Percentiles rank a stretch among this genome's conserved stretches.
Evolutionary conservation across 2,797 vertebrate genomes (phyloP).

Genomic region (Gambelia wislizenii): DNA sequence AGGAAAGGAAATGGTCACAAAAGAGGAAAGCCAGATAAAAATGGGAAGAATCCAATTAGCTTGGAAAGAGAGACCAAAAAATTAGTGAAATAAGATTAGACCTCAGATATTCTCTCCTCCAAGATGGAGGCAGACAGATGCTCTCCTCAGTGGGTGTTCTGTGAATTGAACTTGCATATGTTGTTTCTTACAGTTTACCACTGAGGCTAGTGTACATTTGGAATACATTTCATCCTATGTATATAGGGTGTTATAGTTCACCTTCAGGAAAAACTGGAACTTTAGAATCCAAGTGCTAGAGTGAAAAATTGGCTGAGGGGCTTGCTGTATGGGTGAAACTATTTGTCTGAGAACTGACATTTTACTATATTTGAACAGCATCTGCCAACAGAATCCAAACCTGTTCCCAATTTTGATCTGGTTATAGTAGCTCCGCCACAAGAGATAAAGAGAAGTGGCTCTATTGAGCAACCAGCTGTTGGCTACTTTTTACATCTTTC

Average conservation of each 20-base stretch:
- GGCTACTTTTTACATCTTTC: conserved; percentile 47
- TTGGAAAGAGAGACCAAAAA: not conserved
- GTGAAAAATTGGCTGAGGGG: not conserved
- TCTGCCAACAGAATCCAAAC: not conserved
- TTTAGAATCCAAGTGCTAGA: not conserved
- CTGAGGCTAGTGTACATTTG: not conserved
- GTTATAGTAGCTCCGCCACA: conserved; percentile 12
- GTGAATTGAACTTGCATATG: not conserved
- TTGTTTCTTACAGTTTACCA: not conserved
- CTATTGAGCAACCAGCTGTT: conserved; percentile 57
- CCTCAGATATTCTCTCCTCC: not conserved
- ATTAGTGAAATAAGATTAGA: not conserved
- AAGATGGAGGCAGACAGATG: not conserved
- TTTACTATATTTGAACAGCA: conserved; percentile 20
- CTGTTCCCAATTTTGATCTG: not conserved
- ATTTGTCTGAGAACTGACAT: not conserved
- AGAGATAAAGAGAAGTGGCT: not conserved
- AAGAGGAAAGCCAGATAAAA: not conserved
- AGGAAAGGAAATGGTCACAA: too few species aligned
- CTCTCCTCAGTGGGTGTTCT: too few species aligned
- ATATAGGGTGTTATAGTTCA: not conserved
- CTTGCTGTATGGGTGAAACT: not conserved
- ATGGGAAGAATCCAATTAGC: not conserved
- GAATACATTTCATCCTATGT: not conserved
- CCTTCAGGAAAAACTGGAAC: not conserved